These are phyloP conservation scores for Rana temporaria DNA, from an alignment of 2,113 vertebrate genomes.

Conservation along the genomic window DNA sequence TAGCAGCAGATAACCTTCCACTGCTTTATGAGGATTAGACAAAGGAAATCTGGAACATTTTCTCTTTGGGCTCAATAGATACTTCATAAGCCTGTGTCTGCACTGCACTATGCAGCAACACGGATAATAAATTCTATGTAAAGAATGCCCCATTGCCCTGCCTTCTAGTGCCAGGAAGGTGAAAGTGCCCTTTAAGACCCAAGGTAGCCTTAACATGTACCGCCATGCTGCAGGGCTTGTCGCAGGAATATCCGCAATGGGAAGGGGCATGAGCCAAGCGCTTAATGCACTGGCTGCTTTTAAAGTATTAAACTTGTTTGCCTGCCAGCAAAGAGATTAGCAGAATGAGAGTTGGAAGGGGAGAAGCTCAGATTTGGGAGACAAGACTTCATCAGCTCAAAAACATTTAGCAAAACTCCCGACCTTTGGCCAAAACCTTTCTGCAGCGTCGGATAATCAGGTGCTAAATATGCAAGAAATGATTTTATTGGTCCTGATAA, in stretches of 20 bases:
- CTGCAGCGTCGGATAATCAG: conserved; percentile 7
- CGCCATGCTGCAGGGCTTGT: not conserved
- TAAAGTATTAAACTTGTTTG: conserved; percentile 5
- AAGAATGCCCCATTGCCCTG: no score
- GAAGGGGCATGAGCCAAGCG: not conserved
- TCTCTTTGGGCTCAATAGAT: no score
- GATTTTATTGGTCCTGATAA: conserved; percentile 27
- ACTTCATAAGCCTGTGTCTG: no score
- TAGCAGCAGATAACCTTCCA: no score
- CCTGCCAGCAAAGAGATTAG: conserved; percentile 28
- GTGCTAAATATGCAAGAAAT: conserved; percentile 18
- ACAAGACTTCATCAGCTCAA: not conserved
- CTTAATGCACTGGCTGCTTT: not conserved
- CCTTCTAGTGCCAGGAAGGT: no score
- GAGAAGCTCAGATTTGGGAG: not conserved
- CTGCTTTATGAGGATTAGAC: no score
- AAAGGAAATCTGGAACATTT: no score
- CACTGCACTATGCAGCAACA: no score
- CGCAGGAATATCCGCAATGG: not conserved
- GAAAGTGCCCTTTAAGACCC: no score
- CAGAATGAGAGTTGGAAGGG: not conserved
- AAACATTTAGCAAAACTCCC: not conserved
- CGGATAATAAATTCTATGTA: no score
- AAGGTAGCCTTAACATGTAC: conserved; percentile 1
- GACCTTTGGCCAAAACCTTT: not conserved